Percentiles rank a stretch among this genome's conserved stretches.
phyloP scores from a whole-genome alignment of 2,797 vertebrate genomes.

The Schizopygopsis pylzovi region DNA sequence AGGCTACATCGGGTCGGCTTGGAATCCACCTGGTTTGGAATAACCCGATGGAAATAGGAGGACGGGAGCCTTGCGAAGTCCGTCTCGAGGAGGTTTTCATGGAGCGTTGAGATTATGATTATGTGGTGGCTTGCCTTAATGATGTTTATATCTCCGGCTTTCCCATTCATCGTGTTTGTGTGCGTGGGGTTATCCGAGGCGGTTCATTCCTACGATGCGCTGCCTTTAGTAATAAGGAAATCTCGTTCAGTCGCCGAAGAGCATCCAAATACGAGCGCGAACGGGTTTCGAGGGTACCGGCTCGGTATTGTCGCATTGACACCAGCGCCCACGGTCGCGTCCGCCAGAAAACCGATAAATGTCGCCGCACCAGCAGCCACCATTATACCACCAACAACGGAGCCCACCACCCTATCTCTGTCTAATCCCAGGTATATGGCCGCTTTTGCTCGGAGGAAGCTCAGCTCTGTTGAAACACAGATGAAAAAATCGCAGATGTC shows the following conservation, averaged over 20 bases:
- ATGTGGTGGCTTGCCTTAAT: constrained; percentile 78
- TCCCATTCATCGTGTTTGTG: constrained; percentile 73
- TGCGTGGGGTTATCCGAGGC: constrained; percentile 73
- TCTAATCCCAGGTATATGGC: constrained; percentile 47
- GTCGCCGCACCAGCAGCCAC: constrained; percentile 50
- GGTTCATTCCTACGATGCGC: constrained; percentile 76
- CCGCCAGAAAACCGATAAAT: constrained; percentile 48
- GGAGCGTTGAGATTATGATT: constrained; percentile 80
- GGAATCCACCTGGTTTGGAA: constrained; percentile 51
- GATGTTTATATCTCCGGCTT: constrained; percentile 75
- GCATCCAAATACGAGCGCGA: constrained; percentile 62
- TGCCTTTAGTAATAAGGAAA: constrained; percentile 68
- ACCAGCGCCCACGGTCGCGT: constrained; percentile 63
- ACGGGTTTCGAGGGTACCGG: constrained; percentile 58
- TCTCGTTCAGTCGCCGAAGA: constrained; percentile 67
- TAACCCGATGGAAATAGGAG: constrained; percentile 56
- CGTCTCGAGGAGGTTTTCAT: constrained; percentile 72
- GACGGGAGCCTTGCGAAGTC: constrained; percentile 62
- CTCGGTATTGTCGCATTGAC: constrained; percentile 62
- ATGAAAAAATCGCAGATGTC: constrained; percentile 74
- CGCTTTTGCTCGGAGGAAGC: constrained; percentile 55
- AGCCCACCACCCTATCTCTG: constrained; percentile 55
- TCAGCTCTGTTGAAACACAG: constrained; percentile 60
- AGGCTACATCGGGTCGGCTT: constrained; percentile 35
- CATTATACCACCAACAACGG: constrained; percentile 61